A percentile compares a stretch with the other conserved stretches of the same genome.
phyloP scores from a whole-genome alignment of 2,797 vertebrate genomes.

The Etheostoma perlongum region DNA sequence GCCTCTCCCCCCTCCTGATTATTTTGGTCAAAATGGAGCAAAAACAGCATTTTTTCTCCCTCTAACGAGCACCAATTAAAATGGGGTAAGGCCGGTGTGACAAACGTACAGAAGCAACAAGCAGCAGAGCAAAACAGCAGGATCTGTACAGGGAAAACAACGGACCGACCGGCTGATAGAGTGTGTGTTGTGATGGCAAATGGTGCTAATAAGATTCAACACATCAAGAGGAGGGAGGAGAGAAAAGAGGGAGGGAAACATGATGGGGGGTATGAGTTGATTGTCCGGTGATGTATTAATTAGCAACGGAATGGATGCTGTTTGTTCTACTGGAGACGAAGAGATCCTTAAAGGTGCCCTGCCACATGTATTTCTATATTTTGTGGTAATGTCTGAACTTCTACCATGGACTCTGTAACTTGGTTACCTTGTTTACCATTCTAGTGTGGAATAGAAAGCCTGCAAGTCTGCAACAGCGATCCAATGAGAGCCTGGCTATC shows the following conservation, averaged over 20 bases:
- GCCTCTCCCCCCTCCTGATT: constrained; percentile 8
- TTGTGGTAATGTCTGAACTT: too few species aligned
- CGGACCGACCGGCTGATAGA: background rate
- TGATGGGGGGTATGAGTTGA: constrained; percentile 7
- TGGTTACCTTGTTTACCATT: too few species aligned
- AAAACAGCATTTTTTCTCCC: constrained; percentile 30
- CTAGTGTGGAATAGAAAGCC: too few species aligned
- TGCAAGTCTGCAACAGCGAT: too few species aligned
- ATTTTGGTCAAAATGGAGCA: constrained; percentile 42
- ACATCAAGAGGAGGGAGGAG: constrained; percentile 19
- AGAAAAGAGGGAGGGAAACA: background rate
- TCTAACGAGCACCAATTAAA: constrained; percentile 67
- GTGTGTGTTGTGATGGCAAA: constrained; percentile 19
- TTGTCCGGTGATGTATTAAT: constrained; percentile 20
- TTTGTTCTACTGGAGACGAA: constrained; percentile 1
- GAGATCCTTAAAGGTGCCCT: background rate
- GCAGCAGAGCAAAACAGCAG: background rate
- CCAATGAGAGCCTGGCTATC: too few species aligned
- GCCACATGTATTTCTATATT: too few species aligned
- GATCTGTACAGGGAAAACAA: background rate
- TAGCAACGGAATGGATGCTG: background rate
- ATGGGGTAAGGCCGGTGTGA: constrained; percentile 19
- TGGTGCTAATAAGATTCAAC: constrained; percentile 47
- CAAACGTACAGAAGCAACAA: constrained; percentile 9
- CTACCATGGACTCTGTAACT: too few species aligned